phyloP scores from a whole-genome alignment of 2,888 invertebrate species.

The Archips crataeganus region DNA sequence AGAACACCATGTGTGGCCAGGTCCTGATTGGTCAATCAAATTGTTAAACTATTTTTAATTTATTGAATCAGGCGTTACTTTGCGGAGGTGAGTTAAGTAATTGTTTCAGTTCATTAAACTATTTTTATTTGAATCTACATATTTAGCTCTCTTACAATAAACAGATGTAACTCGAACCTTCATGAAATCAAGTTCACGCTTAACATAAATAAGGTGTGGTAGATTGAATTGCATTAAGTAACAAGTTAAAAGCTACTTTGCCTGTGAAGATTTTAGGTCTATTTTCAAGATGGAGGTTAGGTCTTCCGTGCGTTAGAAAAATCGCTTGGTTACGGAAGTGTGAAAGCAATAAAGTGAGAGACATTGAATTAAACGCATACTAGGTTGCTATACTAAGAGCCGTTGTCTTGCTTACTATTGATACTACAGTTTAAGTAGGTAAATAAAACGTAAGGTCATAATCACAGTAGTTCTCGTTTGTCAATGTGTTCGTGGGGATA shows the following conservation, averaged over 20 bases:
- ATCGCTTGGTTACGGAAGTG: constrained; percentile 40
- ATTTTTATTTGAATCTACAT: neutral
- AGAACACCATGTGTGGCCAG: constrained; percentile 9
- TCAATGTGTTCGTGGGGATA: no score
- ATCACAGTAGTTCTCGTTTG: no score
- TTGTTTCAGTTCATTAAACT: no score
- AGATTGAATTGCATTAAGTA: constrained; percentile 17
- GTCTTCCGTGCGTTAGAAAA: constrained; percentile 9
- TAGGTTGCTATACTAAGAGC: neutral
- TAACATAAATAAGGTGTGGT: constrained; percentile 21
- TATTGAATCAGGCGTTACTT: no score
- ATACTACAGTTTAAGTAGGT: neutral
- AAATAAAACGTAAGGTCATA: neutral
- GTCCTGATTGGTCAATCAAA: neutral
- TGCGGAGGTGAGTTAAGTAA: no score
- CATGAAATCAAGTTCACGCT: constrained; percentile 24
- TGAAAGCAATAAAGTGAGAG: constrained; percentile 42
- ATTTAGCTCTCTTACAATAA: constrained; percentile 16
- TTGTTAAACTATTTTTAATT: neutral
- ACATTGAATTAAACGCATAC: constrained; percentile 40
- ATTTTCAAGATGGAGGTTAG: neutral
- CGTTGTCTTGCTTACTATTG: neutral
- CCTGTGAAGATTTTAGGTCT: neutral
- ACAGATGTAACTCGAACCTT: constrained; percentile 24
- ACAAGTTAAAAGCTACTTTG: neutral